Evolutionary conservation across 1,140 invertebrate species (phyloP), one percentile per base, ranked within the genome.

Genomic region (Drosophila orosa): DNA sequence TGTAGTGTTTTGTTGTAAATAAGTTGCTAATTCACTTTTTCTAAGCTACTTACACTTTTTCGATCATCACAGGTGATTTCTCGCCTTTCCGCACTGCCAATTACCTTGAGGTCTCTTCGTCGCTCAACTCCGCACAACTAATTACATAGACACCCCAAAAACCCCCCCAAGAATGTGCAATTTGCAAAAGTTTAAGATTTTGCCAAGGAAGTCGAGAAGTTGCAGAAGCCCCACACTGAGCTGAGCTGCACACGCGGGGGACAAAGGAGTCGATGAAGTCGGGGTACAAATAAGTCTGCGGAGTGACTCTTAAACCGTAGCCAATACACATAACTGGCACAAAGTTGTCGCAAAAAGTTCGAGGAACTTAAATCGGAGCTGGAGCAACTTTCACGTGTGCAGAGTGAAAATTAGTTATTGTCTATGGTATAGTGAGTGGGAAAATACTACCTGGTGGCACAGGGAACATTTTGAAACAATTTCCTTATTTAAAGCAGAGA

Each of bases 321-420:
- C 25, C 69, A 55, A 44, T 71, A 71, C 48, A 55, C 39, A 71
- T 71, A 67, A 68, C 69, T 39, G 37, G 29, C 44, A 72, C 44
- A 73, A 74, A 74, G 58, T 67, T 67, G 61, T 50, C 50, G 69
- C 71, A 63, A 56, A 74, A 74, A 63, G 35, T 57, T 66, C 17
- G 15, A 47, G n/a, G 12, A 37, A 47, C 48, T 56, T 17, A 45
- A 56, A 31, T 17, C 31, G 24, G 4, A 37, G 50, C 17, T 37
- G 37, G 42, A 27, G 54, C 39, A 76, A 77, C 56, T 77, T 76
- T 54, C 37, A 62, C 56, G 50, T 68, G 63, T 77, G 74, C 52
- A 22, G 54, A 35, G 74, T 44, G 74, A 69, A 77, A 77, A 77
- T 77, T 77, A 77, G 74, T 69, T 71, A 77, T 77, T 77, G 44